These are phyloP conservation scores for Linnaemya vulpina DNA, from an alignment of 2,888 invertebrate species.

Conservation along the genomic window DNA sequence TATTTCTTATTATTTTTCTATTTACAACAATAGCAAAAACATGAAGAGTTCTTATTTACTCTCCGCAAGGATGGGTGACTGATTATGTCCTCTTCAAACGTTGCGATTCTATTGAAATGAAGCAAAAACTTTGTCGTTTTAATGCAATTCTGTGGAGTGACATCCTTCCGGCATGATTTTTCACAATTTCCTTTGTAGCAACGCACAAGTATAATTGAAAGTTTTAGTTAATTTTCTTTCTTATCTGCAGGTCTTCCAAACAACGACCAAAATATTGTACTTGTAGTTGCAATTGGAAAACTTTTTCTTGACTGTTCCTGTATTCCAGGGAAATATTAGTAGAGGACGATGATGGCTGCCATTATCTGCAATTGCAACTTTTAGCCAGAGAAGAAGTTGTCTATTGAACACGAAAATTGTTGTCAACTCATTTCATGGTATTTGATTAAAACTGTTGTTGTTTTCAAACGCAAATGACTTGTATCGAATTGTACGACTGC, in stretches of 20 bases:
- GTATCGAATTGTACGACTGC: too few relatives aligned
- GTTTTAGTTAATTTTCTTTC: constrained; percentile 11
- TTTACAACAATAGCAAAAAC: constrained; percentile 44
- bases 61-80: constrained; percentile 16
- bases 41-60: constrained; percentile 38
- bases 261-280: constrained; percentile 58
- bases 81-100: constrained; percentile 3
- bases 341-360: background rate
- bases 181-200: constrained; percentile 27
- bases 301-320: constrained; percentile 23
- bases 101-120: constrained; percentile 46
- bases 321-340: constrained; percentile 17
- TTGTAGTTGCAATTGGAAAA: constrained; percentile 66
- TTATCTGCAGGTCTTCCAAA: constrained; percentile 34
- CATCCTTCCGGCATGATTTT: constrained; percentile 31
- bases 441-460: background rate
- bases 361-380: constrained; percentile 34
- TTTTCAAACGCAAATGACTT: too few relatives aligned
- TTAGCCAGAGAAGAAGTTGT: background rate
- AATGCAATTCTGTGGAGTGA: constrained; percentile 39
- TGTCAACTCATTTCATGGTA: constrained; percentile 13
- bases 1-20: background rate
- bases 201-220: constrained; percentile 45
- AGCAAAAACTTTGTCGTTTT: constrained; percentile 60
- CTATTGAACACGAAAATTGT: constrained; percentile 35